Conservation (phyloP, 2,888 invertebrate genomes). For the Nephrotoma guestfalica region DNA sequence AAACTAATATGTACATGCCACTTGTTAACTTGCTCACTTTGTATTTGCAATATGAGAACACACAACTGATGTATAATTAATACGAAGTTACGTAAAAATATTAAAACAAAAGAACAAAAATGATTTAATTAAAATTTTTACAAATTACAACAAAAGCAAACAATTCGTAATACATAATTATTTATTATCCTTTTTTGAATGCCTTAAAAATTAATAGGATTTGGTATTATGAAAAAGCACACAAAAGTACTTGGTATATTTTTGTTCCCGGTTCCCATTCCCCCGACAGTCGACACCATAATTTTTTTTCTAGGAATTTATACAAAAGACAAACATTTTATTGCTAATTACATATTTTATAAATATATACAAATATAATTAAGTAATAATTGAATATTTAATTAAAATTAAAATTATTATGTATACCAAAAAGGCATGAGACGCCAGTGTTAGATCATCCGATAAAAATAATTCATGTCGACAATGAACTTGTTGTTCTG, state of each 20-base stretch:
- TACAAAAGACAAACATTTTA: not conserved
- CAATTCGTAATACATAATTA: not conserved
- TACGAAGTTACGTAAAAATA: not conserved
- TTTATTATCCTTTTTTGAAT: not conserved
- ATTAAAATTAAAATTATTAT: not conserved
- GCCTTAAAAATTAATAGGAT: too few species aligned
- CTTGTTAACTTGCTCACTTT: too few species aligned
- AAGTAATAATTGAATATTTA: not conserved
- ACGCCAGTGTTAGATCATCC: constrained; percentile 67
- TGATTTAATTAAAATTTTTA: not conserved
- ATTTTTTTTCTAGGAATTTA: not conserved
- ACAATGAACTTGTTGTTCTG: constrained; percentile 73
- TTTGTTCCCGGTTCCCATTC: not conserved
- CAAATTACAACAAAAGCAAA: not conserved
- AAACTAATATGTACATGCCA: too few species aligned
- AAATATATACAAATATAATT: not conserved
- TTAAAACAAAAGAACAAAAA: not conserved
- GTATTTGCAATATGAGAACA: too few species aligned
- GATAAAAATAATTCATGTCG: constrained; percentile 69
- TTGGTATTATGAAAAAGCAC: not conserved
- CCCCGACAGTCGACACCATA: not conserved
- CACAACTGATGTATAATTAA: too few species aligned
- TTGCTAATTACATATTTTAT: not conserved
- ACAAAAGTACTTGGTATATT: not conserved
- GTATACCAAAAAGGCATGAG: constrained; percentile 52